These are phyloP conservation scores for Megastigmus dorsalis DNA, from an alignment of 2,888 invertebrate species.

Conservation along the genomic window DNA sequence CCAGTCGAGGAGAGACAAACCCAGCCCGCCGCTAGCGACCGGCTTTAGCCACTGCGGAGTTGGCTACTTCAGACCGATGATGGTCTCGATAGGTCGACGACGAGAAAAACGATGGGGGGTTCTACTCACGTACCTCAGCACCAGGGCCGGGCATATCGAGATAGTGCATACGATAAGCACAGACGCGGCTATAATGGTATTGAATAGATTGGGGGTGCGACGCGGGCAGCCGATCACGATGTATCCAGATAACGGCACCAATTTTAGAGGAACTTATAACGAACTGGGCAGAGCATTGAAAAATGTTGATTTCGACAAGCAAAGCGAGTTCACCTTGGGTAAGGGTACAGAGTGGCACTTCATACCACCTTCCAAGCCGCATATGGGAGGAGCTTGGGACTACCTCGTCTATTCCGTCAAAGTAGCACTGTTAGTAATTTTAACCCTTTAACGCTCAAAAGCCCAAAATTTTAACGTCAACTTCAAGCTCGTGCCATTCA, in stretches of 20 bases:
- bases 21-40: no score
- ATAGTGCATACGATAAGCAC: conserved; percentile 25
- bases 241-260: neutral
- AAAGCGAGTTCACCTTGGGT: neutral
- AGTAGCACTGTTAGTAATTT: neutral
- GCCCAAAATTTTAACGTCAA: no score
- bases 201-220: neutral
- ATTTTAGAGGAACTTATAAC: neutral
- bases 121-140: no score
- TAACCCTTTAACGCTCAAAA: no score
- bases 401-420: neutral
- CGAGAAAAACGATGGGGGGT: conserved; percentile 52
- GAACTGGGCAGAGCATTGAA: neutral
- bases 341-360: neutral
- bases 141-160: conserved; percentile 49
- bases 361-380: neutral
- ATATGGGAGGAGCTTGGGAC: neutral
- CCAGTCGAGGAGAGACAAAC: no score
- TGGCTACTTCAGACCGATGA: conserved; percentile 56
- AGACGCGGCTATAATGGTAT: neutral
- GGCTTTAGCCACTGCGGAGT: conserved; percentile 39
- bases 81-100: conserved; percentile 48
- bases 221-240: neutral
- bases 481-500: no score
- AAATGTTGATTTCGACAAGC: neutral